Conservation (phyloP, 2,888 invertebrate genomes). For the Spodoptera picta region DNA sequence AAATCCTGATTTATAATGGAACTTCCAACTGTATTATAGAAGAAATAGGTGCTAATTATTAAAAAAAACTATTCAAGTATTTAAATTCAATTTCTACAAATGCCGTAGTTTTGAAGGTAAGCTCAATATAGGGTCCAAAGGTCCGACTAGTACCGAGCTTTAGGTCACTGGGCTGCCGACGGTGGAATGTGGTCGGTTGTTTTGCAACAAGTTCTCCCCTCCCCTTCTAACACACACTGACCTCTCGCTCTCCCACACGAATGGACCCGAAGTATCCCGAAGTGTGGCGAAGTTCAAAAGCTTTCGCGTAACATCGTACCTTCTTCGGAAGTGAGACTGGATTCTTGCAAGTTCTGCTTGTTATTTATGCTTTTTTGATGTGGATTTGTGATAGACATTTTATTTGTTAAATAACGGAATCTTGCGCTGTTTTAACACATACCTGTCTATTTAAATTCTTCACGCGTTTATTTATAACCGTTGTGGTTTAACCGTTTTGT, state of each 20-base stretch:
- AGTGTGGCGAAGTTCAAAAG: slow-evolving; percentile 56
- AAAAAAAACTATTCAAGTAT: not conserved
- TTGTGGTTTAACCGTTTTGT: slow-evolving; percentile 4
- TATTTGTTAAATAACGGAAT: slow-evolving; percentile 51
- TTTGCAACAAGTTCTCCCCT: slow-evolving; percentile 84
- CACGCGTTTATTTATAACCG: slow-evolving; percentile 12
- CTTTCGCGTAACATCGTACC: slow-evolving; percentile 61
- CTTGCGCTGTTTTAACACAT: slow-evolving; percentile 22
- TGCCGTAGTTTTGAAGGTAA: slow-evolving; percentile 30
- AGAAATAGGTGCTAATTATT: too few relatives aligned
- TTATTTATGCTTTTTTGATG: slow-evolving; percentile 61
- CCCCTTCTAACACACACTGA: slow-evolving; percentile 59
- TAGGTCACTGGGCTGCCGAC: slow-evolving; percentile 85
- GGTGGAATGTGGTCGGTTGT: slow-evolving; percentile 81
- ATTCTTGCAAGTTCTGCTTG: slow-evolving; percentile 65
- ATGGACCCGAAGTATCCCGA: slow-evolving; percentile 60
- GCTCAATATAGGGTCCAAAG: slow-evolving; percentile 42
- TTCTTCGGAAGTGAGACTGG: slow-evolving; percentile 77
- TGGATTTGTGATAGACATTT: slow-evolving; percentile 52
- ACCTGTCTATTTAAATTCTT: slow-evolving; percentile 26
- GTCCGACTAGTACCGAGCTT: slow-evolving; percentile 67
- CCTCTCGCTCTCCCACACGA: slow-evolving; percentile 64
- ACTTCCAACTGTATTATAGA: too few relatives aligned
- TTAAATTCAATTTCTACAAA: not conserved
- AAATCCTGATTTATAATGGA: too few relatives aligned